Base-by-base conservation (phyloP, 1,140 invertebrate species). In the Drosophila trapezifrons region DNA sequence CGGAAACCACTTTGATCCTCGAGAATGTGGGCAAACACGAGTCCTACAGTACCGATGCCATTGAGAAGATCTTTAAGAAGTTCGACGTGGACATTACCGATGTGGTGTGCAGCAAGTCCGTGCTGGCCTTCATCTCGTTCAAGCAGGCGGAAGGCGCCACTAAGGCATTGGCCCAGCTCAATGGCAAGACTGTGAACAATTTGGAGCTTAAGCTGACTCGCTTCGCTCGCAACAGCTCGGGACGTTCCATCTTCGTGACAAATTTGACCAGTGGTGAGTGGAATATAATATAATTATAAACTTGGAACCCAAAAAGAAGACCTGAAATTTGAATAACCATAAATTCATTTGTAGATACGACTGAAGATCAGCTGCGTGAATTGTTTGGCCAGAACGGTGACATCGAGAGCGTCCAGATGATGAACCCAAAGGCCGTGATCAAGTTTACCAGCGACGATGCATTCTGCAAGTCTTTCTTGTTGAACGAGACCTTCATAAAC, bases 381-480 rank as follows among this genome's bases (percentile, higher is more conserved):
- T 0, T 79, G 3, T 91, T 91, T 4, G 45, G 25, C 4, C 32
- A 56, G 2, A 55, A n/a, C 42, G 90, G 85, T 13, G 58, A 87
- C 45, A 64, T 91, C 9, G 76, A 81, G 1, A 52, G 8, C 37
- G 18, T 91, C 6, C 49, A 47, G 15, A 8, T 74, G 13, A 3
- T 77, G 3, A 4, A 0, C 5, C 2, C 38, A 8, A 76, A 46
- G 32, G 90, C 90, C 0, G 13, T 75, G 9, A 38, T 91, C n/a
- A 71, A 72, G 15, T 91, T 90, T 40, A 43, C 37, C 5, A 58
- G 58, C 6, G 63, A 74, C 0, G 90, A 91, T 3, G 85, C 20
- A 0, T 91, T 76, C 64, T 91, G 90, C 69, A 90, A 87, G 52
- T 77, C 90, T 3, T 91, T 91, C 20, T 45, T 91, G 20, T 15